Evolutionary conservation across 1,140 invertebrate genomes (phyloP).

Genomic region (Mya arenaria): DNA sequence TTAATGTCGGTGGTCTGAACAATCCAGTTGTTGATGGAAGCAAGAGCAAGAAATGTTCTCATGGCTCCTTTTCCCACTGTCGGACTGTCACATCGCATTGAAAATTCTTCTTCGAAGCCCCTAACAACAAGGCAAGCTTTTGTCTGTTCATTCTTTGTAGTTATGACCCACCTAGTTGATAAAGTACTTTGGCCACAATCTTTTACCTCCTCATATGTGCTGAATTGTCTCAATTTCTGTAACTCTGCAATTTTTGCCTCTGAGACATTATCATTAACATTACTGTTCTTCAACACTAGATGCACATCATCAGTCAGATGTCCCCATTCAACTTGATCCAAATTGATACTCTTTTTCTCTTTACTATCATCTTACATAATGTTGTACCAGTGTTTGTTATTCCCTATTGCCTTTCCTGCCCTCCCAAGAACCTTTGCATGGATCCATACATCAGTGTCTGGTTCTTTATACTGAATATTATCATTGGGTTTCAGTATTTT

Average conservation of each 20-base stretch:
- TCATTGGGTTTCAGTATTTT: conserved; percentile 36
- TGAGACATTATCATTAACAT: conserved; percentile 21
- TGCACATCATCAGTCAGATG: conserved; percentile 27
- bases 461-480: conserved; percentile 38
- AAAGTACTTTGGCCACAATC: conserved; percentile 46
- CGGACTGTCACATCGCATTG: conserved; percentile 38
- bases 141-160: conserved; percentile 45
- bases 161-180: conserved; percentile 52
- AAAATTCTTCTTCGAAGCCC: conserved; percentile 58
- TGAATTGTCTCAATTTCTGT: conserved; percentile 36
- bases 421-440: conserved; percentile 23
- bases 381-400: conserved; percentile 43
- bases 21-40: conserved; percentile 48
- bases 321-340: conserved; percentile 40
- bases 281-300: conserved; percentile 30
- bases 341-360: conserved; percentile 45
- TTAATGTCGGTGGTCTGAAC: conserved; percentile 62
- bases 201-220: conserved; percentile 37
- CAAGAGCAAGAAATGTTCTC: conserved; percentile 45
- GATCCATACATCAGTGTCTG: conserved; percentile 25
- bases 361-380: conserved; percentile 11
- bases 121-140: conserved; percentile 55
- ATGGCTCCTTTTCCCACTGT: conserved; percentile 53
- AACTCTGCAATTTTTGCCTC: conserved; percentile 37
- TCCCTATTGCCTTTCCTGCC: conserved; percentile 43